Base-by-base conservation (phyloP, 1,140 invertebrate genomes). In the Drosophila obscura region DNA sequence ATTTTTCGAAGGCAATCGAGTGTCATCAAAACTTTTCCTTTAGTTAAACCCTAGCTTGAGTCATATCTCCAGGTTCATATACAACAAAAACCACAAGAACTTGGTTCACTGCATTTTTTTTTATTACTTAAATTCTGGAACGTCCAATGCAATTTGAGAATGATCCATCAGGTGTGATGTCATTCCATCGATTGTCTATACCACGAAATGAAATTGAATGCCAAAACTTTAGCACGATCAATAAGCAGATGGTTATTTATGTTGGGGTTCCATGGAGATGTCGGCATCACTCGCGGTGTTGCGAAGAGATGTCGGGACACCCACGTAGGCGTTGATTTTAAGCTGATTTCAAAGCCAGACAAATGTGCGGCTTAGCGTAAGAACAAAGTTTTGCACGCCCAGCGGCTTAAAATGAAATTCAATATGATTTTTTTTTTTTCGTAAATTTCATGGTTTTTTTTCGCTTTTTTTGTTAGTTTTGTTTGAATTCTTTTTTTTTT, bases 281-380 rank as follows among this genome's bases (percentile, higher is more conserved):
- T n/a, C 57, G 35, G 44, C 63, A 51, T 45, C 51, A 31, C 48
- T 39, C 11, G 39, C 8, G 28, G 16, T 45, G 43, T 35, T 65
- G 31, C 15, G 35, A 48, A 56, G 57, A 63, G 59, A 35, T 24
- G 56, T 41, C 24, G 35, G 81, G 66, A 87, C 83, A 87, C 82
- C 82, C 82, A 87, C 82, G 82, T 85, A 76, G 82, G 82, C 82
- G 83, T 83, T 88, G 83, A 87, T 89, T 87, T 87, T 88, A 87
- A 87, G 83, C 83, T 87, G 79, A 83, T 88, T 87, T 89, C 83
- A 87, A 88, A 88, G 82, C 82, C 83, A 87, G 82, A 87, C 83
- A 87, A 87, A 87, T 87, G 82, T 76, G 78, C 52, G 82, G 74
- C 81, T 85, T 78, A 82, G 66, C 74, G 48, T 59, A 79, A 88